Conservation (phyloP, 1,140 invertebrate species). For the Rhizoglyphus robini region DNA sequence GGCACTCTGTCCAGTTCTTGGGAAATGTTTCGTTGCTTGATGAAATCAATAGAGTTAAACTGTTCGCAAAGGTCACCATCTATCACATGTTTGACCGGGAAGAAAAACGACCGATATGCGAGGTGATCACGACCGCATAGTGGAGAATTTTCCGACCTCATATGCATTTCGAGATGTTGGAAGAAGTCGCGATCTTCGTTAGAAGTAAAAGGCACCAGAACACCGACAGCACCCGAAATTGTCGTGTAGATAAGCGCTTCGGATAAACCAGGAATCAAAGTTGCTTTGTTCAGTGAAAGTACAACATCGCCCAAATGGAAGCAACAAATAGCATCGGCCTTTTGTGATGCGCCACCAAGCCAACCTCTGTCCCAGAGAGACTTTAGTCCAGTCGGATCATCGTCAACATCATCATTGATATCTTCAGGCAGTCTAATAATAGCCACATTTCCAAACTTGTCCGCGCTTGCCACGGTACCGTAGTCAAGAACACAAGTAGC, state of each 20-base stretch:
- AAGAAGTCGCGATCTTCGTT: conserved; percentile 98
- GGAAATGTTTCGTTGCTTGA: conserved; percentile 87
- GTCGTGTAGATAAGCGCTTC: conserved; percentile 94
- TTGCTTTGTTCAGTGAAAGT: conserved; percentile 77
- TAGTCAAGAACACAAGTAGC: conserved; percentile 86
- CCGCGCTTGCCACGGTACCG: conserved; percentile 84
- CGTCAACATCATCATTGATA: conserved; percentile 91
- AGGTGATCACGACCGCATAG: conserved; percentile 94
- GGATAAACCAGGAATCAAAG: conserved; percentile 88
- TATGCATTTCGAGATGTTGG: conserved; percentile 98
- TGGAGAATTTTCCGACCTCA: conserved; percentile 90
- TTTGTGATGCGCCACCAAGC: conserved; percentile 92
- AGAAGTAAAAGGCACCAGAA: conserved; percentile 91
- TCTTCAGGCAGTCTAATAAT: conserved; percentile 76
- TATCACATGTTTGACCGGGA: conserved; percentile 94
- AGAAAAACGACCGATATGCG: conserved; percentile 92
- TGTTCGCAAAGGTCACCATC: conserved; percentile 99
- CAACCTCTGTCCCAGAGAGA: conserved; percentile 94
- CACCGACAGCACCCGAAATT: conserved; percentile 83
- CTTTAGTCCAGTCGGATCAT: conserved; percentile 97
- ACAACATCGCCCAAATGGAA: conserved; percentile 94
- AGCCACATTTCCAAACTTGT: conserved; percentile 97
- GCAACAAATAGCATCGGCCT: conserved; percentile 76
- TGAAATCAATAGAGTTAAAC: conserved; percentile 84
- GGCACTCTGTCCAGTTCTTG: conserved; percentile 83